A percentile compares a stretch with the other conserved stretches of the same genome.
Evolutionary conservation across 2,797 vertebrate genomes (phyloP).

Genomic region (Sebastes glaucus): DNA sequence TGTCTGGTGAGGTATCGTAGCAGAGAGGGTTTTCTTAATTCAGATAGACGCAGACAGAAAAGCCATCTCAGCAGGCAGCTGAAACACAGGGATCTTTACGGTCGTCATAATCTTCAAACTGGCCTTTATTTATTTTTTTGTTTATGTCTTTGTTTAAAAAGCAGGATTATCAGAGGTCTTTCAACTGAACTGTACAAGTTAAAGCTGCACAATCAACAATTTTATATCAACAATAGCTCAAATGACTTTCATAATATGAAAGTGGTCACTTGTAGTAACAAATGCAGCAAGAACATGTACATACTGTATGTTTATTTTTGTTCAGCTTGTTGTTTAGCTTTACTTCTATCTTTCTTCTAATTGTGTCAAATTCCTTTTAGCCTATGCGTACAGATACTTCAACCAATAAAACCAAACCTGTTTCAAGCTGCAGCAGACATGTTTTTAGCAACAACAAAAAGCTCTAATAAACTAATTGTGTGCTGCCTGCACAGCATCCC

Average conservation of each 20-base stretch:
- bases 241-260: background rate
- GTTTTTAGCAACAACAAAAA: background rate
- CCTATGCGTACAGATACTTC: background rate
- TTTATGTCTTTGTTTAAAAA: background rate
- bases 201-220: background rate
- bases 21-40: background rate
- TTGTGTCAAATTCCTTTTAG: background rate
- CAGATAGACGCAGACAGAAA: conserved; percentile 12
- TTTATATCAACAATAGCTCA: background rate
- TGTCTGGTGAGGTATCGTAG: conserved; percentile 1
- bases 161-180: background rate
- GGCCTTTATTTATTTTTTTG: background rate
- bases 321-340: background rate
- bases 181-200: too few relatives aligned
- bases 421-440: background rate
- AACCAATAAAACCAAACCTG: background rate
- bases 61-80: background rate
- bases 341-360: background rate
- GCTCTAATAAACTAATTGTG: background rate
- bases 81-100: background rate
- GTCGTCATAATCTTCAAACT: background rate
- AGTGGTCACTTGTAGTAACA: background rate
- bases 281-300: background rate
- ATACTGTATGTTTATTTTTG: background rate
- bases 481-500: background rate